Base-by-base conservation (phyloP, 2,113 vertebrate species). In the Neodontobutis hainanensis region DNA sequence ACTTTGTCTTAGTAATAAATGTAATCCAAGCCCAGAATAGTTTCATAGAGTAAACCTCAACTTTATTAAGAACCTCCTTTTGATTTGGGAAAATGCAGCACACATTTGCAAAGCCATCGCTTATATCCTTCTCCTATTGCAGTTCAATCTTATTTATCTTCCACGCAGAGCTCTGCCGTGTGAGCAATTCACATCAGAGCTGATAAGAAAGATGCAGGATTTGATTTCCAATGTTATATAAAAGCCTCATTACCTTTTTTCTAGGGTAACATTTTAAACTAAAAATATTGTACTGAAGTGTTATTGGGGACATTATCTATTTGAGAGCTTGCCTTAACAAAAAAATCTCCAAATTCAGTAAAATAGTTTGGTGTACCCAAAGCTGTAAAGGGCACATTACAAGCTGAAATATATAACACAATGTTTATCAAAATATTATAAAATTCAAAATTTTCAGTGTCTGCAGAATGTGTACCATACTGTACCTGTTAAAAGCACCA, bases 51-150 rank as follows among this genome's bases (percentile, higher is more conserved):
- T 27, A 27, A 27, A 27, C 19, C 19, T 27, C 19, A 27, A 27
- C 19, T 27, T 27, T 27, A 27, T 27, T 27, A 27, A 27, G 16
- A 49, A 59, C 36, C 51, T 49, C n/a, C 19, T 4, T 36, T 51
- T 66, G 77, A 68, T 66, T 68, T 74, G 69, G 47, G 68, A 70
- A 38, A n/a, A 15, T 46, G 15, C 59, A 61, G 50, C 63, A 74
- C 46, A 60, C 57, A 55, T 27, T 46, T 62, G 65, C 82, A 51
- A 73, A 74, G 70, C 80, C 85, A 85, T 65, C 11, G 43, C 63
- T 59, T 11, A 9, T 44, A 38, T 40, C 15, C 42, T 71, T 60
- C 69, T 66, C 15, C 27, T 19, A 12, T 59, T 10, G 57, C 49
- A 68, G 56, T 15, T 59, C 42, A 61, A 67, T 73, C 56, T 45